Base-by-base conservation (phyloP, 2,113 vertebrate genomes). In the Limnothrissa miodon region DNA sequence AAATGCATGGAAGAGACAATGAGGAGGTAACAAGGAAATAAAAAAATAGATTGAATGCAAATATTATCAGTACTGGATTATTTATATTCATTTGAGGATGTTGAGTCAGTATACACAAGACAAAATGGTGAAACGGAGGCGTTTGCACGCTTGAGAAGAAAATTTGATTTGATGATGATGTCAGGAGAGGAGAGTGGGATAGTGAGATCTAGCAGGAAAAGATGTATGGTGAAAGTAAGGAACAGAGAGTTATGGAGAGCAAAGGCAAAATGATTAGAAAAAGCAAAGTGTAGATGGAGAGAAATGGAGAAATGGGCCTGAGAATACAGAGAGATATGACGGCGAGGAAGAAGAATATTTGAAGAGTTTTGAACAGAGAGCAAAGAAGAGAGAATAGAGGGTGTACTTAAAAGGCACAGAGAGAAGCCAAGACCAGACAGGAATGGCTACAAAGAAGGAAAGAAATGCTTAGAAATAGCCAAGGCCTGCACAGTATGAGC, bases 21-120 rank as follows among this genome's bases (percentile, higher is more conserved):
- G 66, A 74, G 66, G 33, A 74, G 33, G 66, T 74, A 36, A 33
- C 13, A 36, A 33, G 66, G 13, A 36, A 74, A 74, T 36, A 36
- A 29, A 33, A 74, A 74, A 74, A 74, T n/a, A n/a, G n/a, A n/a
- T n/a, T n/a, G n/a, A n/a, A n/a, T n/a, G 66, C 66, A 36, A 36
- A 15, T 39, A 2, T 13, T 11, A 5, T 74, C 66, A 36, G n/a
- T n/a, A n/a, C n/a, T n/a, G n/a, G n/a, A n/a, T n/a, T n/a, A 33
- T 39, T 1, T 17, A 74, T 74, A 36, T 74, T 10, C 66, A 74
- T 39, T 39, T 2, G 0, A 33, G 13, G 66, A 29, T 33, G 25
- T 36, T n/a, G 59, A 74, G 29, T 1, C 66, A 2, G 29, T 39
- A 36, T 33, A 39, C 29, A 15, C 17, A 11, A 74, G 29, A 13